phyloP scores from a whole-genome alignment of 2,888 invertebrate species.

The Drosophila flavopinicola region DNA sequence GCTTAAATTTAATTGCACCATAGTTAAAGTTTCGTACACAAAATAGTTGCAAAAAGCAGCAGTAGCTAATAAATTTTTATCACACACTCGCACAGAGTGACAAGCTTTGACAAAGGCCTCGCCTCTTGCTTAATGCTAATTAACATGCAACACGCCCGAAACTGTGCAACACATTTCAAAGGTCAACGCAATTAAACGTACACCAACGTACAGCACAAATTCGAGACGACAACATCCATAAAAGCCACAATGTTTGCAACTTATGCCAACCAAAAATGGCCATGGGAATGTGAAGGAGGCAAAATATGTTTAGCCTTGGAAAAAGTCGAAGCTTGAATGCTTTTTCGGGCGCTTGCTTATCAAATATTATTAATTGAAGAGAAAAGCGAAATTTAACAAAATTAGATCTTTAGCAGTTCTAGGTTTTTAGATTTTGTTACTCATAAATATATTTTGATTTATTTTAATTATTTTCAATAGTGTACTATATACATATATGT shows the following conservation, averaged over 20 bases:
- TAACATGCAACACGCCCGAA: slow-evolving; percentile 71
- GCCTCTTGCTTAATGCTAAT: slow-evolving; percentile 72
- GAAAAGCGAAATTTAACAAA: too few species aligned
- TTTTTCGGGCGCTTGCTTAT: too few species aligned
- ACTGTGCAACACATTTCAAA: slow-evolving; percentile 65
- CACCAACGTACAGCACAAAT: slow-evolving; percentile 43
- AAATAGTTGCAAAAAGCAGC: slow-evolving; percentile 25
- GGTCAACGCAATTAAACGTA: slow-evolving; percentile 84
- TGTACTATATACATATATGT: background rate
- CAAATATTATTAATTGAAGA: too few species aligned
- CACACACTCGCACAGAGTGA: slow-evolving; percentile 53
- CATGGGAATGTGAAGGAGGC: background rate
- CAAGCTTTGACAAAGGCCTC: slow-evolving; percentile 49
- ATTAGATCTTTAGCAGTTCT: too few species aligned
- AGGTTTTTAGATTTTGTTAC: too few species aligned
- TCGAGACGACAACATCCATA: slow-evolving; percentile 58
- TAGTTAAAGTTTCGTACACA: slow-evolving; percentile 66
- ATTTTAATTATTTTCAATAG: too few species aligned
- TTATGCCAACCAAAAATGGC: slow-evolving; percentile 32
- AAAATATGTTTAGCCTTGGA: slow-evolving; percentile 6
- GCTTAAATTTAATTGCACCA: slow-evolving; percentile 82
- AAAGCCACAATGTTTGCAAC: slow-evolving; percentile 67
- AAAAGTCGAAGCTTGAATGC: slow-evolving; percentile 18
- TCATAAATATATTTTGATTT: too few species aligned
- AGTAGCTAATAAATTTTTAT: slow-evolving; percentile 71